Percentiles rank a stretch among this genome's conserved stretches.
phyloP scores from a whole-genome alignment of 2,888 invertebrate species.

The Sphaerophoria rueppellii region DNA sequence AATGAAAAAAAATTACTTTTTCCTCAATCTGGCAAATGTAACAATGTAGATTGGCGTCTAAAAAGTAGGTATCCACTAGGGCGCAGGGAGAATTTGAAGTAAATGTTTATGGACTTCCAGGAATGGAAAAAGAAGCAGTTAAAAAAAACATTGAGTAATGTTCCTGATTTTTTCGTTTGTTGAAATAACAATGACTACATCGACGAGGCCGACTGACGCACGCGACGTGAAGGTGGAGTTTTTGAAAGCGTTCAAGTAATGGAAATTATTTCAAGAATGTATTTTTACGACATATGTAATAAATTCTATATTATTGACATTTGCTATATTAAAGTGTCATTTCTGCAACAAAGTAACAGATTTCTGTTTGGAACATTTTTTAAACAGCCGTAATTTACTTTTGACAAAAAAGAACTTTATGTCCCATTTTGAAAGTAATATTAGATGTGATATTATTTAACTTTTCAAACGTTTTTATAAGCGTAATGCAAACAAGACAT shows the following conservation, averaged over 20 bases:
- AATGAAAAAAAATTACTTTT: constrained; percentile 58
- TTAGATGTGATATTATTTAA: no score
- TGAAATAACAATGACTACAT: constrained; percentile 3
- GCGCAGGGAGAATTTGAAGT: neutral
- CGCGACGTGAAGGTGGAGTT: no score
- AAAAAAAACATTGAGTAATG: constrained; percentile 38
- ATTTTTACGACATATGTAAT: constrained; percentile 44
- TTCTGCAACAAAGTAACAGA: neutral
- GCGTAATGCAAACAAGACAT: no score
- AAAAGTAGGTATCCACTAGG: neutral
- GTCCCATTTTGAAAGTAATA: no score
- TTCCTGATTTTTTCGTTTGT: neutral
- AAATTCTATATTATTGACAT: constrained; percentile 48
- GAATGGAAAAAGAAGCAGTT: constrained; percentile 30
- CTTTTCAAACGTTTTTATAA: no score
- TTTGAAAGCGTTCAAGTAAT: constrained; percentile 19
- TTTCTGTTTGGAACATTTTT: no score
- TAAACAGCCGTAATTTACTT: no score
- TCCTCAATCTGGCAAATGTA: constrained; percentile 66
- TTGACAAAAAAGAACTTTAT: no score
- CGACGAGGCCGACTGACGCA: neutral
- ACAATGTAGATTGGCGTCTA: constrained; percentile 47
- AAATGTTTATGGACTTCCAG: neutral
- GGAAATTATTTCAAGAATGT: constrained; percentile 44
- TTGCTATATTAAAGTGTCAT: constrained; percentile 25